Evolutionary conservation across 2,888 invertebrate species (phyloP).

Genomic region (Chaitophorus viminalis): DNA sequence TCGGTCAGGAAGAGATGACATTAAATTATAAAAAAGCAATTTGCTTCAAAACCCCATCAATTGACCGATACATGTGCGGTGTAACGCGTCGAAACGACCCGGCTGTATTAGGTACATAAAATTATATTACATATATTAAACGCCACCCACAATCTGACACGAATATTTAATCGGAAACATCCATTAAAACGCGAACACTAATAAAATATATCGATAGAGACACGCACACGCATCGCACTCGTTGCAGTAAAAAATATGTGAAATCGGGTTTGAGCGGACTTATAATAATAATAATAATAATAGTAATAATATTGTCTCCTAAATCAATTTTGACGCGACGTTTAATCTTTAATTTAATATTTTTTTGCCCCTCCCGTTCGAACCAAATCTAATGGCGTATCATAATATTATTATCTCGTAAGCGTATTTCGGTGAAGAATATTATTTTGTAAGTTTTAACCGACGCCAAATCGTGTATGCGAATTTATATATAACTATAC

Average conservation of each 20-base stretch:
- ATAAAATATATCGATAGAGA: slow-evolving; percentile 20
- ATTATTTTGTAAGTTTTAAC: background rate
- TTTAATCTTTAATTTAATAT: background rate
- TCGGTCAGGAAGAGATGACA: too few relatives aligned
- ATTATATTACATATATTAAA: background rate
- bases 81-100: background rate
- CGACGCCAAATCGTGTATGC: background rate
- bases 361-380: background rate
- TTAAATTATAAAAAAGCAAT: too few relatives aligned
- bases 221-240: background rate
- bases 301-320: too few relatives aligned
- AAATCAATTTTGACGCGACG: slow-evolving; percentile 30
- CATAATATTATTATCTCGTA: slow-evolving; percentile 31
- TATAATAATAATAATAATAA: background rate
- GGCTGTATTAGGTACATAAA: background rate
- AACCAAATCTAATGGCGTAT: background rate
- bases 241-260: too few relatives aligned
- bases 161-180: slow-evolving; percentile 41
- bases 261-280: slow-evolving; percentile 1
- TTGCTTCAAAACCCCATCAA: too few relatives aligned
- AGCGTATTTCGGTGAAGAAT: background rate
- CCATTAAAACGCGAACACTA: slow-evolving; percentile 24
- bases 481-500: too few relatives aligned
- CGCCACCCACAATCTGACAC: slow-evolving; percentile 7
- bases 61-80: too few relatives aligned